Evolutionary conservation across 2,113 vertebrate species (phyloP).

Genomic region (Holacanthus passer): DNA sequence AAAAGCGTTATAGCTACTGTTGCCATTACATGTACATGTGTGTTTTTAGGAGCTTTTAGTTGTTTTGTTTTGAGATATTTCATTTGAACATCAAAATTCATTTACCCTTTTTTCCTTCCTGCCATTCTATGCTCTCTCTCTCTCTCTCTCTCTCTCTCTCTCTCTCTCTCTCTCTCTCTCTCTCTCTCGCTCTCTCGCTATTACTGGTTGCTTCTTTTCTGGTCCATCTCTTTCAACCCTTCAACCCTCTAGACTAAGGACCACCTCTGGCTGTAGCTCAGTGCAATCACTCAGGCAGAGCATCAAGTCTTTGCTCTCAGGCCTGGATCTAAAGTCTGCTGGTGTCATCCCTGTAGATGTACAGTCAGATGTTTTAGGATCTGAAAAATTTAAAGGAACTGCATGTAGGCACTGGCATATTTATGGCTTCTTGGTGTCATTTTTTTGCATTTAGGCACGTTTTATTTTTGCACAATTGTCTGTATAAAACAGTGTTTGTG

Average conservation of each 20-base stretch:
- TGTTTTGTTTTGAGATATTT: constrained; percentile 6
- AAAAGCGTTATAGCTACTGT: neutral
- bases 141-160: neutral
- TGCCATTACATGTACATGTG: neutral
- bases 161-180: neutral
- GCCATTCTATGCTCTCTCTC: neutral
- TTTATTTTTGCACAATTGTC: constrained; percentile 28
- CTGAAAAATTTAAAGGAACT: constrained; percentile 8
- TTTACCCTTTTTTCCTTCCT: neutral
- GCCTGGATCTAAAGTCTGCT: constrained; percentile 34
- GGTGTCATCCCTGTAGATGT: neutral
- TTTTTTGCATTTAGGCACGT: constrained; percentile 22
- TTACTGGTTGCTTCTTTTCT: neutral
- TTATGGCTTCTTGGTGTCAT: neutral
- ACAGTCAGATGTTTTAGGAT: neutral
- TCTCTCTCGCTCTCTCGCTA: neutral
- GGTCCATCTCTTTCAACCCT: constrained; percentile 31
- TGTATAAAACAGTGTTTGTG: constrained; percentile 30
- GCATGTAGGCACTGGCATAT: neutral
- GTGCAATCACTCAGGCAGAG: constrained; percentile 14
- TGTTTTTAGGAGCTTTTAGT: neutral
- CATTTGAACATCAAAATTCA: neutral
- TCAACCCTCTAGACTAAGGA: constrained; percentile 7
- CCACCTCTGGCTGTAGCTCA: constrained; percentile 30
- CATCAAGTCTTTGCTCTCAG: constrained; percentile 1